These are phyloP conservation scores for Diarsia dahlii DNA, from an alignment of 2,888 invertebrate genomes.

Conservation along the genomic window DNA sequence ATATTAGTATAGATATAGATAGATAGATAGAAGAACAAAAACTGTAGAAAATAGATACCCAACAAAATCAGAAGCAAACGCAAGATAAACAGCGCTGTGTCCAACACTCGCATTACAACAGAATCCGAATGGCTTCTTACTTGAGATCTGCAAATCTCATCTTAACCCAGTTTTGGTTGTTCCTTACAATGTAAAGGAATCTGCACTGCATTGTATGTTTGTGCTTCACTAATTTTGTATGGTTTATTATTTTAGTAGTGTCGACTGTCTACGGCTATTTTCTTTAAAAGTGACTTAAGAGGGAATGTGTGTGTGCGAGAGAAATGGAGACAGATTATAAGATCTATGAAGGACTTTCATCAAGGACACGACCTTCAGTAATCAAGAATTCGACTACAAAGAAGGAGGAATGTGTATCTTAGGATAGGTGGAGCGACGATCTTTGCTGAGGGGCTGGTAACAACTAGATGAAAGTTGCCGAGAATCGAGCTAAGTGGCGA, in stretches of 20 bases:
- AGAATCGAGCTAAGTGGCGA: background rate
- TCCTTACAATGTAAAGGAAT: constrained; percentile 38
- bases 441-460: background rate
- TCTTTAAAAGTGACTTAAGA: background rate
- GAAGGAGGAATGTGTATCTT: background rate
- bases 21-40: too few species aligned
- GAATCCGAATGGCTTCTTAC: constrained; percentile 61
- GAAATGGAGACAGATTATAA: too few species aligned
- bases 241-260: background rate
- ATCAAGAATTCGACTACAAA: too few species aligned
- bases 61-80: constrained; percentile 43
- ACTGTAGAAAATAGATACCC: background rate
- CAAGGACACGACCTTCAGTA: too few species aligned
- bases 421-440: background rate
- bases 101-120: constrained; percentile 61
- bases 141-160: constrained; percentile 72
- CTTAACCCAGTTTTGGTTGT: constrained; percentile 72
- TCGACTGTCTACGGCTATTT: background rate
- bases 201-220: constrained; percentile 38
- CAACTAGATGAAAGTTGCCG: background rate
- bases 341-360: too few species aligned
- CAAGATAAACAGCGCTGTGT: constrained; percentile 59
- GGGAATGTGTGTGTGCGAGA: background rate
- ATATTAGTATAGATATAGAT: too few species aligned
- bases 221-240: constrained; percentile 42